These are phyloP conservation scores for Alviniconcha strummeri DNA, from an alignment of 2,888 invertebrate species.

Conservation along the genomic window DNA sequence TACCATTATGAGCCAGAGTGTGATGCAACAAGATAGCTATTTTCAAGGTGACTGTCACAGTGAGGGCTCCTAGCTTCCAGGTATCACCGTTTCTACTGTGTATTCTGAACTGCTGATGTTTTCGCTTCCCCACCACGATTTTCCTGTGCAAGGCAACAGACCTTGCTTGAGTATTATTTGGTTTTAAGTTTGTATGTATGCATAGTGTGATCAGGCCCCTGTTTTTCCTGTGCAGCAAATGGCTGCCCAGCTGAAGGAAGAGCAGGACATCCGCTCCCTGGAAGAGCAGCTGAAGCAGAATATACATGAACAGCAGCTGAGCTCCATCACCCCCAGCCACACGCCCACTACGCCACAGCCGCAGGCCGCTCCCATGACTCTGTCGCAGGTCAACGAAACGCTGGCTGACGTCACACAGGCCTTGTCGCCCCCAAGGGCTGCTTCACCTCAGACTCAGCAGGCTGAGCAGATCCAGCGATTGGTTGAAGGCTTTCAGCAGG, in stretches of 20 bases:
- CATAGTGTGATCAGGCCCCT: no score
- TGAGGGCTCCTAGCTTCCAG: no score
- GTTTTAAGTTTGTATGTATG: no score
- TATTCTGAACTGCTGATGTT: no score
- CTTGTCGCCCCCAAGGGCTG: constrained; percentile 28
- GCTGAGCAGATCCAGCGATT: constrained; percentile 45
- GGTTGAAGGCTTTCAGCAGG: constrained; percentile 46
- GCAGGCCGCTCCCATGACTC: not conserved
- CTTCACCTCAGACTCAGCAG: constrained; percentile 39
- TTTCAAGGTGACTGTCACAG: no score
- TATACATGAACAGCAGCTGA: constrained; percentile 35
- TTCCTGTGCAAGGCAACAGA: no score
- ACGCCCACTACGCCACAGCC: not conserved
- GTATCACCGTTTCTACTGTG: no score
- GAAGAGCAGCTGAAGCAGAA: constrained; percentile 45
- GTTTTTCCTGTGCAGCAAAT: not conserved
- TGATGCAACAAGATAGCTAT: no score
- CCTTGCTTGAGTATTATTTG: no score
- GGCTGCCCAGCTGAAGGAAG: constrained; percentile 32
- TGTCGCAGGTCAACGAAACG: constrained; percentile 17
- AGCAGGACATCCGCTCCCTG: constrained; percentile 35
- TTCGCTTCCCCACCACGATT: no score
- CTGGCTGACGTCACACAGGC: constrained; percentile 16
- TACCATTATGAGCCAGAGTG: no score
- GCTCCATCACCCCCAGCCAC: constrained; percentile 21